A percentile compares a stretch with the other conserved stretches of the same genome.
Evolutionary conservation across 2,888 invertebrate genomes (phyloP).

Genomic region (Aleiodes testaceus): DNA sequence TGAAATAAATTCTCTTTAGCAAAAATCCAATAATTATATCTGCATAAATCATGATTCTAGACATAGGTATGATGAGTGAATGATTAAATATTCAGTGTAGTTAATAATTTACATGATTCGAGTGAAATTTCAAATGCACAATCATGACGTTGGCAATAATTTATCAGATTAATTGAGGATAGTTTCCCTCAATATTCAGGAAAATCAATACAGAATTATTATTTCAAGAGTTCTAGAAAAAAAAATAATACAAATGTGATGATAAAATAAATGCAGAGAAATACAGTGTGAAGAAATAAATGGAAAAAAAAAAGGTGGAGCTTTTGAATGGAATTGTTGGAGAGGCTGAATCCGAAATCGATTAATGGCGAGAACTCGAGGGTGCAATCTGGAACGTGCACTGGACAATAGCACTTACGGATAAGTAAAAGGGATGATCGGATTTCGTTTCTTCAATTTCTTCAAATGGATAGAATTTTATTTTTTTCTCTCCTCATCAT

Average conservation of each 20-base stretch:
- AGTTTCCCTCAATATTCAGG: not conserved
- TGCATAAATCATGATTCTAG: not conserved
- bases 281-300: constrained; percentile 1
- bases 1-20: too few species aligned
- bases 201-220: not conserved
- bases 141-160: not conserved
- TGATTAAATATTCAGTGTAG: not conserved
- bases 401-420: constrained; percentile 42
- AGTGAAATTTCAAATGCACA: not conserved
- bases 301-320: not conserved
- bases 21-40: too few species aligned
- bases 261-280: constrained; percentile 6
- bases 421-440: constrained; percentile 46
- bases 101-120: not conserved
- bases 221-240: too few species aligned
- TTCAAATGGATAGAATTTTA: constrained; percentile 5
- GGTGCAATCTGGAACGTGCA: constrained; percentile 35
- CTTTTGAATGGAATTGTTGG: constrained; percentile 19
- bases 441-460: constrained; percentile 10
- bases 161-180: constrained; percentile 1
- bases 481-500: constrained; percentile 35
- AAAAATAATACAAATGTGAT: too few species aligned
- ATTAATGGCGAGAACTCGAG: constrained; percentile 38
- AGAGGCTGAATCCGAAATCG: constrained; percentile 34
- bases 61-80: not conserved